Conservation (phyloP, 2,113 vertebrate species). For the Scortum barcoo region DNA sequence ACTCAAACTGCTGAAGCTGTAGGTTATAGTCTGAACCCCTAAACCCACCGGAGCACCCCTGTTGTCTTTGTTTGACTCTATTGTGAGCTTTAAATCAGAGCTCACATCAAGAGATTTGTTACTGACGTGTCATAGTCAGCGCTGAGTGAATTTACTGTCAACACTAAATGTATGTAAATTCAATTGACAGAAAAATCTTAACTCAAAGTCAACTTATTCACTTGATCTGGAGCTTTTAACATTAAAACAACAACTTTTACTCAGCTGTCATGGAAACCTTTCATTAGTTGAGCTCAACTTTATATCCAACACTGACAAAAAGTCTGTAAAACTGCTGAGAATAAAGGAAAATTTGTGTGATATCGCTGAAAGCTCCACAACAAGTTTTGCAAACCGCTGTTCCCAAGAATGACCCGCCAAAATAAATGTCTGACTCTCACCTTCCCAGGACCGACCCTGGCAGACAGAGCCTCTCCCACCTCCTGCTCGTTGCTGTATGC, state of each 20-base stretch:
- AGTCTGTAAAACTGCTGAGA: neutral
- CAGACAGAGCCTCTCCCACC: conserved; percentile 80
- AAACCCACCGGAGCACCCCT: neutral
- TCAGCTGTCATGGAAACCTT: neutral
- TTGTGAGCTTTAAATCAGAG: neutral
- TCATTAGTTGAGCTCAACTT: neutral
- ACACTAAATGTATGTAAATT: neutral
- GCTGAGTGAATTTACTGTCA: neutral
- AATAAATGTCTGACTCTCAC: conserved; percentile 56
- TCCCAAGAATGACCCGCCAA: neutral
- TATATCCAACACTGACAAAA: neutral
- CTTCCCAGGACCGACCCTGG: conserved; percentile 78
- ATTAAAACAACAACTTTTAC: neutral
- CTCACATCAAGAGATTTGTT: neutral
- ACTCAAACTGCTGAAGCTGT: neutral
- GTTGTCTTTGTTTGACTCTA: neutral
- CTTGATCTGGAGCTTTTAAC: neutral
- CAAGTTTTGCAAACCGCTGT: neutral
- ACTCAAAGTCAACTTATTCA: neutral
- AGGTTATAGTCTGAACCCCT: neutral
- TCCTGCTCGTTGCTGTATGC: conserved; percentile 83
- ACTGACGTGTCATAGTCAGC: neutral
- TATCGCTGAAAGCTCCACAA: neutral
- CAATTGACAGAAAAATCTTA: neutral
- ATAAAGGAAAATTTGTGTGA: neutral